A percentile compares a stretch with the other conserved stretches of the same genome.
phyloP scores from a whole-genome alignment of 64 coral and sea anemone species.

The Montipora capricornis region DNA sequence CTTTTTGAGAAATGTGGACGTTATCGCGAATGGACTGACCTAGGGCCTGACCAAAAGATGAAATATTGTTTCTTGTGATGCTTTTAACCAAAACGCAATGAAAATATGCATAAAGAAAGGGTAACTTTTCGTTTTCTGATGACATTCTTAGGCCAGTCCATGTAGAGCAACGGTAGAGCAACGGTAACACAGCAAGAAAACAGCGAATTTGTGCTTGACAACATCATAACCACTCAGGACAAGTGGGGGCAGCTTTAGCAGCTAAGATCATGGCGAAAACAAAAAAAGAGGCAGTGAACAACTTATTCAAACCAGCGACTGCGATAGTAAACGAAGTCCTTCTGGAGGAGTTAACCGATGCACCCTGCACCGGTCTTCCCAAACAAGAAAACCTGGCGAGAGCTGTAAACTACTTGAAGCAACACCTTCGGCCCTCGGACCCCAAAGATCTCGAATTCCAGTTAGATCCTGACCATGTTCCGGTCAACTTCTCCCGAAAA shows the following conservation, averaged over 20 bases:
- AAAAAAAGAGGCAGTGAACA: conserved; percentile 22
- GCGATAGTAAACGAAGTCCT: conserved; percentile 20
- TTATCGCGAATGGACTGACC: too few species aligned
- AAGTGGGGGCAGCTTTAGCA: not conserved
- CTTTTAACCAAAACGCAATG: too few species aligned
- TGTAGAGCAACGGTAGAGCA: not conserved
- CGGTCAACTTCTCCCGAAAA: not conserved
- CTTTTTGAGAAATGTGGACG: too few species aligned
- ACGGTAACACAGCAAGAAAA: not conserved
- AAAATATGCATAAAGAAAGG: too few species aligned
- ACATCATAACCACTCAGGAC: conserved; percentile 23
- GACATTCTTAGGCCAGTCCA: not conserved
- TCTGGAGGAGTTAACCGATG: conserved; percentile 2
- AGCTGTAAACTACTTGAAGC: conserved; percentile 26
- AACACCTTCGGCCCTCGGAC: conserved; percentile 5
- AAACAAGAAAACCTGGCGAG: not conserved
- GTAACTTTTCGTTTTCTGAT: too few species aligned
- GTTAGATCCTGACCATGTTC: not conserved
- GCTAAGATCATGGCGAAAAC: conserved; percentile 26
- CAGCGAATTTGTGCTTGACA: not conserved
- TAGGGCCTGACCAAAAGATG: too few species aligned
- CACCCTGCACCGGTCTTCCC: not conserved
- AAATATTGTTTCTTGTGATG: too few species aligned
- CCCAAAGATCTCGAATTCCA: conserved; percentile 20
- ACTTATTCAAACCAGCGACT: conserved; percentile 24